Evolutionary conservation across 2,888 invertebrate genomes (phyloP), one percentile per base, ranked within the genome.

Genomic region (Caradrina clavipalpis): DNA sequence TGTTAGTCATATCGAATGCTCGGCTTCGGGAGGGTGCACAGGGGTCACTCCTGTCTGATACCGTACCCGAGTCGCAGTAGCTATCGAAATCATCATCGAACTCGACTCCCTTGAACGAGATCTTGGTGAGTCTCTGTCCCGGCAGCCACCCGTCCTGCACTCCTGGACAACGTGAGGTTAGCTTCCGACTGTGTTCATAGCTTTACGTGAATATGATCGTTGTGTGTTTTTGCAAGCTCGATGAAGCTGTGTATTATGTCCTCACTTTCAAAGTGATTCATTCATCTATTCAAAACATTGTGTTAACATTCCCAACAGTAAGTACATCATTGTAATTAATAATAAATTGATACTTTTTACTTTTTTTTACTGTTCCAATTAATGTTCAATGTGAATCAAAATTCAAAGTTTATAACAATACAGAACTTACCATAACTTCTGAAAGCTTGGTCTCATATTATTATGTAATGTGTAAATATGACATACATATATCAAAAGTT

Each of bases 51-150:
- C 91, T 90, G 88, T 89, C 89, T 86, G 79, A 92, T 94, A 94
- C 92, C 92, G 92, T 95, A 95, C 95, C 95, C 93, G 94, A 93
- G 80, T 93, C 90, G 90, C 90, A 90, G 95, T 90, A 90, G 95
- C 90, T 95, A 95, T 95, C 94, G 92, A 92, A 95, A 94, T 94
- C 95, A 88, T 95, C 95, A 92, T 95, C 94, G 91, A 95, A 95
- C 90, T 93, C 94, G 91, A 94, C 91, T 87, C 94, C 94, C 89
- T 92, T 95, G 93, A 95, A 96, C 82, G 95, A 95, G 88, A 96
- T 95, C 92, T 92, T 95, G 91, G 95, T 94, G 87, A 96, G 92
- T 90, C 96, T 94, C 90, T 96, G 96, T 89, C 96, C 96, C 74
- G 96, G 96, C 90, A 96, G 94, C 96, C 96, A 96, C 90, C 95